Percentiles rank a stretch among this genome's conserved stretches.
Evolutionary conservation across 1,140 invertebrate genomes (phyloP).

Genomic region (Leguminivora glycinivorella): DNA sequence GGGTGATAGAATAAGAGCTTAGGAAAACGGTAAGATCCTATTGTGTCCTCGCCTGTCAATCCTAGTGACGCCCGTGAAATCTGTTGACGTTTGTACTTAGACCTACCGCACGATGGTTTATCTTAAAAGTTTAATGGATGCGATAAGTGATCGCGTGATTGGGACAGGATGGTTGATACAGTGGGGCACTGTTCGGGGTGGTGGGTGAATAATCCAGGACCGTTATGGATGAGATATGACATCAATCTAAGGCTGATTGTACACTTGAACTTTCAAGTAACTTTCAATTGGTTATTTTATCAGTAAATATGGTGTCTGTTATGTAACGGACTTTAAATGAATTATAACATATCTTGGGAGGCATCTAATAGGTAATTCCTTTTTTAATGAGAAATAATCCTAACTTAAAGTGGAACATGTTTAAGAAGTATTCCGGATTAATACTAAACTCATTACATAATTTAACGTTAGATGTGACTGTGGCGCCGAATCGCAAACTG

Average conservation of each 20-base stretch:
- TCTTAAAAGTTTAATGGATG: conserved; percentile 24
- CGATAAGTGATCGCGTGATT: conserved; percentile 21
- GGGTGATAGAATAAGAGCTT: background rate
- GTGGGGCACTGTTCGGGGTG: background rate
- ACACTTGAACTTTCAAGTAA: too few relatives aligned
- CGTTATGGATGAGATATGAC: background rate
- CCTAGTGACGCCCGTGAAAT: conserved; percentile 17
- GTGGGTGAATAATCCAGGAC: background rate
- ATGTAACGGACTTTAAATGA: too few relatives aligned
- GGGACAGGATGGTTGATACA: conserved; percentile 8
- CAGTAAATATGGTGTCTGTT: background rate
- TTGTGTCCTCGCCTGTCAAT: conserved; percentile 23
- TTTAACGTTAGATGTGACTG: too few relatives aligned
- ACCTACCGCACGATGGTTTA: conserved; percentile 26
- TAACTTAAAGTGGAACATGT: too few relatives aligned
- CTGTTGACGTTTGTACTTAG: conserved; percentile 12
- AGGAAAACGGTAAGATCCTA: background rate
- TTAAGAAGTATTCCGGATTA: too few relatives aligned
- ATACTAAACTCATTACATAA: too few relatives aligned
- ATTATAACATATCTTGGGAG: too few relatives aligned
- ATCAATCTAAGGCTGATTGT: background rate
- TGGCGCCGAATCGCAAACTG: too few relatives aligned
- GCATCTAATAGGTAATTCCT: too few relatives aligned
- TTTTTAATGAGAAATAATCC: too few relatives aligned
- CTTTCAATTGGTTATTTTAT: too few relatives aligned